Evolutionary conservation across 2,888 invertebrate genomes (phyloP).

Genomic region (Aphelenchoides bicaudatus): DNA sequence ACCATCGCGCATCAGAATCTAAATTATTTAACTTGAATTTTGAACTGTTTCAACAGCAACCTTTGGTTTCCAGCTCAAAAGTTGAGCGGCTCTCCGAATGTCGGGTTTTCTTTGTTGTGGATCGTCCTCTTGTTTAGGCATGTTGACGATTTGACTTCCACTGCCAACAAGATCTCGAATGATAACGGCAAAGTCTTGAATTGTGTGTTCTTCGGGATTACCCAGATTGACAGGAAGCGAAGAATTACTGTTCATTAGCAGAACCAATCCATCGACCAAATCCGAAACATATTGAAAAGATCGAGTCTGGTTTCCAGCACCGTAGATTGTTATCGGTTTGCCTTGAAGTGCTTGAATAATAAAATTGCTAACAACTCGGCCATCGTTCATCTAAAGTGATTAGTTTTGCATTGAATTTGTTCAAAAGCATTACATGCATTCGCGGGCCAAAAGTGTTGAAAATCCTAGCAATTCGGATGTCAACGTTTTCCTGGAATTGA

Average conservation of each 20-base stretch:
- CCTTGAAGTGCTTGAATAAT: conserved; percentile 91
- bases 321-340: conserved; percentile 82
- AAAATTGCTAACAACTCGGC: conserved; percentile 96
- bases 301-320: conserved; percentile 70
- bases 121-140: conserved; percentile 87
- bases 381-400: conserved; percentile 98
- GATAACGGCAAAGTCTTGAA: conserved; percentile 70
- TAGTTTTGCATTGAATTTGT: too few relatives aligned
- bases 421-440: too few relatives aligned
- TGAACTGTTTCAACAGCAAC: conserved; percentile 66
- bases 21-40: conserved; percentile 34
- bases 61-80: conserved; percentile 86
- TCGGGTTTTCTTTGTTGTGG: conserved; percentile 90
- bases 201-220: conserved; percentile 95
- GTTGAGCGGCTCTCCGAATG: conserved; percentile 79
- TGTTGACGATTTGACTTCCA: conserved; percentile 76
- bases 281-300: conserved; percentile 98
- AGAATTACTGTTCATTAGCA: conserved; percentile 88
- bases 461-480: conserved; percentile 91
- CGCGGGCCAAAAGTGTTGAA: conserved; percentile 98
- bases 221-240: conserved; percentile 89
- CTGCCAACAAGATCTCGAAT: conserved; percentile 70
- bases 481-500: conserved; percentile 75
- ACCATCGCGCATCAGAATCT: conserved; percentile 78
- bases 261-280: conserved; percentile 85